Conservation (phyloP, 2,888 invertebrate genomes). For the Xestia sexstrigata region DNA sequence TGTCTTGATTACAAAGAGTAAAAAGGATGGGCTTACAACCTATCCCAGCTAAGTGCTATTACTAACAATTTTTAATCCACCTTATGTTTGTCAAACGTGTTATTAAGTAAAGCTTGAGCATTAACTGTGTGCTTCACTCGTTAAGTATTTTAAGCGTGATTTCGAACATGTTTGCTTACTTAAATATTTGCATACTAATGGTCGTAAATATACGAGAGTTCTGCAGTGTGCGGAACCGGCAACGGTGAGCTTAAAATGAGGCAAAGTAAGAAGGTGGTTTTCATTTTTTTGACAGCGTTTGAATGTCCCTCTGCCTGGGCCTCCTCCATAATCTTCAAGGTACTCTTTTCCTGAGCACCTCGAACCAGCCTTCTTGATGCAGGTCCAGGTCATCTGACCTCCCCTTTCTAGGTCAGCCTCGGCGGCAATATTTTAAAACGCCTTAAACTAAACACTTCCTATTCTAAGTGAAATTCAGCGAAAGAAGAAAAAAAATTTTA, state of each 20-base stretch:
- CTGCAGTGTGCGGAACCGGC: too few relatives aligned
- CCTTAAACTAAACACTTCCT: background rate
- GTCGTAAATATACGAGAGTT: conserved; percentile 16
- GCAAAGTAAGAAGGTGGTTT: background rate
- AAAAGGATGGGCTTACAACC: background rate
- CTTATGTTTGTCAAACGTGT: conserved; percentile 38
- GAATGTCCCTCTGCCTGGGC: background rate
- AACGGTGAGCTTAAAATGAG: conserved; percentile 1
- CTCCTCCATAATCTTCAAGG: background rate
- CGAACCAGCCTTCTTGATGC: background rate
- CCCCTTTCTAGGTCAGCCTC: background rate
- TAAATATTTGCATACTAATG: conserved; percentile 45
- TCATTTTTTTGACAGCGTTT: background rate
- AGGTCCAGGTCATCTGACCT: background rate
- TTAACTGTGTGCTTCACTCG: conserved; percentile 31
- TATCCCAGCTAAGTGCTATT: background rate
- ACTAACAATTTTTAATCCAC: conserved; percentile 13
- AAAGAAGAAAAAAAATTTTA: background rate
- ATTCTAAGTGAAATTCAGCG: background rate
- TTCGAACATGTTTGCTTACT: conserved; percentile 34
- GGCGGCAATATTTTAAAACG: background rate
- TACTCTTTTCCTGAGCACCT: background rate
- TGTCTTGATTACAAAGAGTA: background rate
- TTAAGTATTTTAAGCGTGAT: conserved; percentile 28
- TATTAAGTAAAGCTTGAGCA: conserved; percentile 18